Base-by-base conservation (phyloP, 2,888 invertebrate species). In the Parnassius apollo region DNA sequence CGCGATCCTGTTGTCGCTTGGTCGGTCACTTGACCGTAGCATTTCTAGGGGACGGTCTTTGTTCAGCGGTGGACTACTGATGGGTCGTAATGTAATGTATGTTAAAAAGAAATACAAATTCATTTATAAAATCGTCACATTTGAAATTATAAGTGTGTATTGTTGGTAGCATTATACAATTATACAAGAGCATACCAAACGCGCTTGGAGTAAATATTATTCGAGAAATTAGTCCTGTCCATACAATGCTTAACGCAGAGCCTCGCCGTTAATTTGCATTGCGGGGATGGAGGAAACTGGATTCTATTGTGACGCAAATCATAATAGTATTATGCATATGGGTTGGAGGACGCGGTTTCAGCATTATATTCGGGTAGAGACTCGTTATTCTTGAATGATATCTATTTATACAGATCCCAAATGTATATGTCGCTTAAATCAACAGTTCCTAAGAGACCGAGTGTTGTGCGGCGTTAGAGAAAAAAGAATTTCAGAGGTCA, bases 241-340 rank as follows among this genome's bases (percentile, higher is more conserved):
- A 11, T 3, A 46, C 53, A 42, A 18, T 42, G 45, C 58, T 51
- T 44, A 46, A 51, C 35, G 62, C 12, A 1, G 53, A 7, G 50
- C 48, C 54, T 42, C 50, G 55, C 44, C 49, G 44, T 18, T 51
- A 63, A 63, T 63, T 63, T 56, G 54, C 62, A 63, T 63, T 59
- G 50, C 18, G 13, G 52, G 54, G 54, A 54, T 58, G 45, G 13
- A 55, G 42, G 53, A 50, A 45, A 48, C 7, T 44, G 12, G 55
- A 8, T 25, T n/a, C 55, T 7, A 63, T 63, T 63, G 62, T 63
- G 35, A 63, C 45, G 62, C 62, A 63, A 63, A 63, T 63, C 55
- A 55, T 51, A 55, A 63, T 63, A 46, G 51, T 51, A 50, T 59
- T 59, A 56, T 59, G 58, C 59, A 63, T 59, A 55, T 55, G 58